phyloP scores from a whole-genome alignment of 1,140 invertebrate genomes.

The Andrena cerasifolii region DNA sequence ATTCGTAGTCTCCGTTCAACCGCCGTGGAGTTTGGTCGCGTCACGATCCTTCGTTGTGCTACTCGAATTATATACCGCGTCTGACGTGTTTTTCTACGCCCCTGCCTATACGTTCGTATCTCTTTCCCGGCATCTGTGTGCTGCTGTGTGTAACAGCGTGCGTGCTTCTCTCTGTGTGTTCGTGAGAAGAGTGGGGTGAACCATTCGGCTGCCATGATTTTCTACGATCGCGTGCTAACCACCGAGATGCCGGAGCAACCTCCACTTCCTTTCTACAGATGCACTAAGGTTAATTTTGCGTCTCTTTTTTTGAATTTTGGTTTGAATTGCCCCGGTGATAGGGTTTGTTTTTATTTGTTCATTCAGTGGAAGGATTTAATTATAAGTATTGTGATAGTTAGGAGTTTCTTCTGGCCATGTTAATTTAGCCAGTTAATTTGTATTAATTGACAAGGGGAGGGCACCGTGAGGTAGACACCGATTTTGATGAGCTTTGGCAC shows the following conservation, averaged over 20 bases:
- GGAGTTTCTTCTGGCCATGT: no score
- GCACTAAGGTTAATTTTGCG: neutral
- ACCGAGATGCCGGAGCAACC: neutral
- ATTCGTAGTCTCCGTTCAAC: constrained; percentile 17
- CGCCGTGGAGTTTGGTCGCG: neutral
- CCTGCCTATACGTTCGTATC: neutral
- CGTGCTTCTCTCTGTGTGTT: neutral
- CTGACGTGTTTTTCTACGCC: no score
- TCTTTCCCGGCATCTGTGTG: neutral
- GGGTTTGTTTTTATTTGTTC: no score
- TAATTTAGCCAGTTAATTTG: no score
- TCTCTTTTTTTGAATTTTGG: no score
- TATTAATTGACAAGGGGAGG: no score
- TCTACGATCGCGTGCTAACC: constrained; percentile 7
- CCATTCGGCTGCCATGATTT: constrained; percentile 34
- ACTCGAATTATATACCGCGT: neutral
- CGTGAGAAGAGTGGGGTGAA: no score
- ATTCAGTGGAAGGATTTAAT: no score
- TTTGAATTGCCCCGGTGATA: neutral
- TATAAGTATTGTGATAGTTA: no score
- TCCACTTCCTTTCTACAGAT: neutral
- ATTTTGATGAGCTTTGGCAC: no score
- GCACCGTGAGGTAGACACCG: no score
- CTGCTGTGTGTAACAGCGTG: neutral
- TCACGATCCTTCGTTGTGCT: neutral